phyloP scores from a whole-genome alignment of 2,888 invertebrate species.

The Aphidoletes aphidimyza region DNA sequence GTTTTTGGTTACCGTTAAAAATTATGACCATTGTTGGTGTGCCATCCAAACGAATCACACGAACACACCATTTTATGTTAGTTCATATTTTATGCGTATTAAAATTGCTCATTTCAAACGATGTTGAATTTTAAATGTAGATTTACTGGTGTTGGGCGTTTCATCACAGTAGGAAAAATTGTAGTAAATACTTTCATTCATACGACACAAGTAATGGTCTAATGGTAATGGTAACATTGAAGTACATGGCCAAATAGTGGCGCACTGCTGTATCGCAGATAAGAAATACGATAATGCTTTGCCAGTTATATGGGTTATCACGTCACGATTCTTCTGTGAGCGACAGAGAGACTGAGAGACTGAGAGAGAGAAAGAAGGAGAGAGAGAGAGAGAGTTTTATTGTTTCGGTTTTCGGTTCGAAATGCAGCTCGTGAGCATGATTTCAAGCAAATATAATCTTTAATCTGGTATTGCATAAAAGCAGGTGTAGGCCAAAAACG shows the following conservation, averaged over 20 bases:
- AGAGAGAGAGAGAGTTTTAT: too few relatives aligned
- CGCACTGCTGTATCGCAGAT: conserved; percentile 17
- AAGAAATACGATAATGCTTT: conserved; percentile 15
- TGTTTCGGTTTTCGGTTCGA: conserved; percentile 15
- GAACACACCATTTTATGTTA: conserved; percentile 15
- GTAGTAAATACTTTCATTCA: conserved; percentile 40
- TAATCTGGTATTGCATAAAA: background rate
- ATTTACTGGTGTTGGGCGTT: conserved; percentile 43
- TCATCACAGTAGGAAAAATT: conserved; percentile 32
- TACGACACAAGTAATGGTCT: background rate
- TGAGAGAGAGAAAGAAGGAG: too few relatives aligned
- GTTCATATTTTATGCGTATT: conserved; percentile 44
- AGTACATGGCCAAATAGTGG: background rate
- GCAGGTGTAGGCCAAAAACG: background rate
- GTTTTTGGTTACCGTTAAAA: conserved; percentile 36
- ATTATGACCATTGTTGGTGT: conserved; percentile 16
- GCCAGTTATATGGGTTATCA: background rate
- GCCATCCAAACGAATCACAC: background rate
- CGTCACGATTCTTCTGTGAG: background rate
- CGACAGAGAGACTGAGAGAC: background rate
- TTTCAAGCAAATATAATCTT: background rate
- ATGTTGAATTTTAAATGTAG: conserved; percentile 38
- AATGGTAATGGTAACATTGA: too few relatives aligned
- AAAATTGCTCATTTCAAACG: conserved; percentile 42
- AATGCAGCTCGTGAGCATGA: background rate